phyloP scores from a whole-genome alignment of 1,140 invertebrate genomes.

The Trachelipus rathkii region DNA sequence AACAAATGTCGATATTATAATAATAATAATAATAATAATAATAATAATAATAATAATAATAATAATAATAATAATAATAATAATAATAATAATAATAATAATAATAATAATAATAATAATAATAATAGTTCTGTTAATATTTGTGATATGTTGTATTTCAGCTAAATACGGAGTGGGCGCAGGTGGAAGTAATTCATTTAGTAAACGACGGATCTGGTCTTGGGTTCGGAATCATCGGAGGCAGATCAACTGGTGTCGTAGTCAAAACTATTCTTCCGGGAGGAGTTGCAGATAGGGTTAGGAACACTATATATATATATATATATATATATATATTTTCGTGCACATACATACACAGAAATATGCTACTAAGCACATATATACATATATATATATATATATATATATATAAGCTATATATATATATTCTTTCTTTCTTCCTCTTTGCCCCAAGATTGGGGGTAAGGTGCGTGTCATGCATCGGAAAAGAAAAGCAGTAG shows the following conservation, averaged over 20 bases:
- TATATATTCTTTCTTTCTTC: too few species aligned
- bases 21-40: too few species aligned
- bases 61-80: neutral
- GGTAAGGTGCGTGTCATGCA: too few species aligned
- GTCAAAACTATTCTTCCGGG: conserved; percentile 91
- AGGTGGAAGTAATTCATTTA: conserved; percentile 91
- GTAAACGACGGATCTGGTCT: conserved; percentile 92
- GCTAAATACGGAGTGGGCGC: conserved; percentile 89
- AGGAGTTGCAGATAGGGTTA: conserved; percentile 82
- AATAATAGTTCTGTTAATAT: neutral
- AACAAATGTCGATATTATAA: too few species aligned
- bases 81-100: neutral
- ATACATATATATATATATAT: too few species aligned
- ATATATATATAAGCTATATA: too few species aligned
- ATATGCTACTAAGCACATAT: too few species aligned
- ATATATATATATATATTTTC: too few species aligned
- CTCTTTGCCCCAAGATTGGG: too few species aligned
- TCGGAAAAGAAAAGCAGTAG: too few species aligned
- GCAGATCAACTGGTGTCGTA: conserved; percentile 90
- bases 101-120: conserved; percentile 10
- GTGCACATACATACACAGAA: too few species aligned
- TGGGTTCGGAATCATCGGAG: conserved; percentile 93
- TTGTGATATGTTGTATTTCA: conserved; percentile 49
- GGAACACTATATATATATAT: conserved; percentile 46
- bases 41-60: too few species aligned